These are phyloP conservation scores for Dolichomitus sp. DNA, from an alignment of 2,888 invertebrate species.

Conservation along the genomic window DNA sequence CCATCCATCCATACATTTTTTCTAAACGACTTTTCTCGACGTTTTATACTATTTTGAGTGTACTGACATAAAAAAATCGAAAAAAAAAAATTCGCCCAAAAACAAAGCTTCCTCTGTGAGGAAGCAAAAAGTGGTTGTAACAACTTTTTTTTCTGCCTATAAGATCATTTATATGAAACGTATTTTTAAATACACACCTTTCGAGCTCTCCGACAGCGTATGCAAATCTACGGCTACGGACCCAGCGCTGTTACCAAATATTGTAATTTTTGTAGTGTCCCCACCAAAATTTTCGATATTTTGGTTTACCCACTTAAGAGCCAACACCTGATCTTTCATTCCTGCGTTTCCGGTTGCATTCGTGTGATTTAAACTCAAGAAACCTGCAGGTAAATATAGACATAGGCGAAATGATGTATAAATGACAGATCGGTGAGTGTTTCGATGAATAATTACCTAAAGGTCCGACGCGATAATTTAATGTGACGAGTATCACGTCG, in stretches of 20 bases:
- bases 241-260: slow-evolving; percentile 88
- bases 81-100: no score
- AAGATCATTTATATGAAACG: not conserved
- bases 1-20: no score
- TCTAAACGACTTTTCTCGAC: no score
- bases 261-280: slow-evolving; percentile 86
- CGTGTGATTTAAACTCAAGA: slow-evolving; percentile 71
- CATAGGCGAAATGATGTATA: not conserved
- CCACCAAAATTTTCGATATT: slow-evolving; percentile 87
- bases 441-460: slow-evolving; percentile 39
- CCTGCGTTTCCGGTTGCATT: slow-evolving; percentile 74
- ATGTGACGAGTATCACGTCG: slow-evolving; percentile 61
- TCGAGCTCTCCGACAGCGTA: slow-evolving; percentile 68
- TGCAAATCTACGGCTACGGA: slow-evolving; percentile 78
- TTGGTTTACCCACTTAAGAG: slow-evolving; percentile 87
- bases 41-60: no score
- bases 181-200: slow-evolving; percentile 59
- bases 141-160: no score
- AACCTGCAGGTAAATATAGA: slow-evolving; percentile 65
- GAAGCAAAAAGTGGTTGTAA: no score
- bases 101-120: no score
- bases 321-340: slow-evolving; percentile 87
- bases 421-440: not conserved
- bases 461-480: slow-evolving; percentile 64
- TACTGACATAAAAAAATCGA: no score